phyloP scores from a whole-genome alignment of 2,888 invertebrate genomes.

The Muschampia plurimacula region DNA sequence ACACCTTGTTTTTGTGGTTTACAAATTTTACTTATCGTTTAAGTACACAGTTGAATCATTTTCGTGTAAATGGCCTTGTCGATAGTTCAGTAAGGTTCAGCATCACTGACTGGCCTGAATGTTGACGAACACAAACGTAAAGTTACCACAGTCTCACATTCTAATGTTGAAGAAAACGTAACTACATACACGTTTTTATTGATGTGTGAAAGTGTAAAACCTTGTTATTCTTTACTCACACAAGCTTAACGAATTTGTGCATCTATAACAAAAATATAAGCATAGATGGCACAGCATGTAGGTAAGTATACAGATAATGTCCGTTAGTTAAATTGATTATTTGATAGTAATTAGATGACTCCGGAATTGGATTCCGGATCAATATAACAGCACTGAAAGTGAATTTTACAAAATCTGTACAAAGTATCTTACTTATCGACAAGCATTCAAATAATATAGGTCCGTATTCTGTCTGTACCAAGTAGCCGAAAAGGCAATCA shows the following conservation, averaged over 20 bases:
- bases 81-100: constrained; percentile 59
- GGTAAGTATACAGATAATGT: too few relatives aligned
- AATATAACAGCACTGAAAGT: too few relatives aligned
- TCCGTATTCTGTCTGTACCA: background rate
- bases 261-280: background rate
- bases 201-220: constrained; percentile 63
- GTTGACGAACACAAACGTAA: constrained; percentile 56
- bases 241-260: constrained; percentile 35
- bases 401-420: too few relatives aligned
- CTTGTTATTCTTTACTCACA: constrained; percentile 54
- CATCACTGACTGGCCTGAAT: constrained; percentile 64
- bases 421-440: too few relatives aligned
- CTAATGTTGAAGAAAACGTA: constrained; percentile 55
- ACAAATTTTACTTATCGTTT: constrained; percentile 38
- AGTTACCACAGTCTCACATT: constrained; percentile 56
- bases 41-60: constrained; percentile 32
- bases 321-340: too few relatives aligned
- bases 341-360: too few relatives aligned
- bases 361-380: too few relatives aligned
- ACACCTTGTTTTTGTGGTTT: constrained; percentile 16
- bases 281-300: too few relatives aligned
- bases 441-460: background rate
- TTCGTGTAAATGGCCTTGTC: constrained; percentile 41
- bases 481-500: constrained; percentile 7
- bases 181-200: constrained; percentile 50